phyloP scores from a whole-genome alignment of 2,113 vertebrate species.

The Lasiurus borealis region DNA sequence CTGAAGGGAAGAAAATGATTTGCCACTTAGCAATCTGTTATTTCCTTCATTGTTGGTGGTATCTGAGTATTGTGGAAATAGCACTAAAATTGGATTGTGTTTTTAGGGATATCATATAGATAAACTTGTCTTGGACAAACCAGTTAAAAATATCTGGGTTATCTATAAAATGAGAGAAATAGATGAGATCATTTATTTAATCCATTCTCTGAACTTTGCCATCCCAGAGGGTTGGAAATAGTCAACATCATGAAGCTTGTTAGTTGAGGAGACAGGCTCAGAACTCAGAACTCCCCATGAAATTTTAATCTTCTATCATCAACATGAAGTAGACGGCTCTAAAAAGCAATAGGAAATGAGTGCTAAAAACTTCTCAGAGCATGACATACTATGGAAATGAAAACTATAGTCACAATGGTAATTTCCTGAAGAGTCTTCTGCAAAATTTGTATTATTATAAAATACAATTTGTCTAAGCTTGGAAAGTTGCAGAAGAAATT shows the following conservation, averaged over 20 bases:
- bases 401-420: neutral
- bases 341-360: neutral
- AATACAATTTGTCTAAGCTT: neutral
- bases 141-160: slow-evolving; percentile 34
- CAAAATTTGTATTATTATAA: slow-evolving; percentile 9
- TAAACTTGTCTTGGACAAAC: slow-evolving; percentile 28
- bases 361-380: neutral
- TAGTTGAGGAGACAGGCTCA: neutral
- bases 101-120: neutral
- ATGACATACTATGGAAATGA: neutral
- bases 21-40: neutral
- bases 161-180: neutral
- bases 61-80: neutral
- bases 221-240: neutral
- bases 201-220: neutral
- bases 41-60: neutral
- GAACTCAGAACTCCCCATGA: neutral
- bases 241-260: neutral
- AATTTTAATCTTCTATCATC: neutral
- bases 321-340: neutral
- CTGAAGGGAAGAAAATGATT: neutral
- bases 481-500: neutral
- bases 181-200: neutral
- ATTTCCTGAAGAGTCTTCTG: neutral
- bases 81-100: neutral